A percentile compares a stretch with the other conserved stretches of the same genome.
phyloP scores from a whole-genome alignment of 1,140 invertebrate species.

The Druon quercuslanigerum region DNA sequence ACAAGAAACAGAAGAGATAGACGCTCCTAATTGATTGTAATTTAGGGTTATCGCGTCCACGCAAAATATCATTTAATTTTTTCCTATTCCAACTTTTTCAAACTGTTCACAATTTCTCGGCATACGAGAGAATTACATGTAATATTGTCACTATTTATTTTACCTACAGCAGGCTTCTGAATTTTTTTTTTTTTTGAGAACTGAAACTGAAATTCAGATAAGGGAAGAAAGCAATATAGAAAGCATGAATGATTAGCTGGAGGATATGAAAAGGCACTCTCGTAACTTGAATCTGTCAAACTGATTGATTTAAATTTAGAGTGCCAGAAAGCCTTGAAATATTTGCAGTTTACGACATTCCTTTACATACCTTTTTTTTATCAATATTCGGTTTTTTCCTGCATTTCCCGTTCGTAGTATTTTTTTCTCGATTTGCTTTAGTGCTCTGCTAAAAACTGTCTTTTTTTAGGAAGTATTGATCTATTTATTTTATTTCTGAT shows the following conservation, averaged over 20 bases:
- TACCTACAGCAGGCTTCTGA: conserved; percentile 8
- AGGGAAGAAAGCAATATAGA: conserved; percentile 26
- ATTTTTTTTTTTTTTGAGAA: background rate
- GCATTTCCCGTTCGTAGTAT: conserved; percentile 6
- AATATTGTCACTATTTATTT: conserved; percentile 17
- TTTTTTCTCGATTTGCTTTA: conserved; percentile 6
- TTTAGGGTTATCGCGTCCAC: background rate
- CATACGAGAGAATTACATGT: background rate
- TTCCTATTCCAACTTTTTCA: background rate
- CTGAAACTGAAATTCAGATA: conserved; percentile 12
- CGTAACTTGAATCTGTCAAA: no score
- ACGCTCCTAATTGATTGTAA: background rate
- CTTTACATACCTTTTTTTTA: conserved; percentile 1
- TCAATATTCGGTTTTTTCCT: conserved; percentile 21
- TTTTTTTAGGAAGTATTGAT: conserved; percentile 19
- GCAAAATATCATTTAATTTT: background rate
- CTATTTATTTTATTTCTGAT: conserved; percentile 23
- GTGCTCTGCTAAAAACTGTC: background rate
- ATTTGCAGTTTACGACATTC: conserved; percentile 28
- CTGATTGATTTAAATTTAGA: no score
- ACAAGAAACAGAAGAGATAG: conserved; percentile 70
- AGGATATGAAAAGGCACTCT: background rate
- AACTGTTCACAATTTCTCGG: conserved; percentile 7
- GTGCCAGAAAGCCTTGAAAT: conserved; percentile 5
- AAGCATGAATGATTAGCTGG: background rate